Evolutionary conservation across 2,113 vertebrate species (phyloP).

Genomic region (Psophia crepitans): DNA sequence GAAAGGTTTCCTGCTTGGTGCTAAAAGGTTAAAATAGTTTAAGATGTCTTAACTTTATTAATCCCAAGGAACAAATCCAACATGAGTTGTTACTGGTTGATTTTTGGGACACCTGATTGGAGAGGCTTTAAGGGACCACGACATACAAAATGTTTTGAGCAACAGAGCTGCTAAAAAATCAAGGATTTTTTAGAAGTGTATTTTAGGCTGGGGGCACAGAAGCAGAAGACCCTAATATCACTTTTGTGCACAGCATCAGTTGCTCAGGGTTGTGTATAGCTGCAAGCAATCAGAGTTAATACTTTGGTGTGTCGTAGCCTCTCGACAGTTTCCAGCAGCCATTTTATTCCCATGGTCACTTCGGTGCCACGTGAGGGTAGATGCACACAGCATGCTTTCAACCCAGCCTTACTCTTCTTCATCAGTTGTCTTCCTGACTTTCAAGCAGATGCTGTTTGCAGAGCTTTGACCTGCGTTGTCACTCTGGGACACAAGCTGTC

Average conservation of each 20-base stretch:
- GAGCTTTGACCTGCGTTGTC: not conserved
- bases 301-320: not conserved
- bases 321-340: not conserved
- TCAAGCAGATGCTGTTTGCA: not conserved
- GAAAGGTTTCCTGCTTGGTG: not conserved
- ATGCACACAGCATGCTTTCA: not conserved
- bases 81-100: accelerated
- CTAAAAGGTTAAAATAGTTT: not conserved
- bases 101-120: not conserved
- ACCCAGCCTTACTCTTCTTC: not conserved
- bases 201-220: not conserved
- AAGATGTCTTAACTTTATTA: not conserved
- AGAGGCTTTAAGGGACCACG: not conserved
- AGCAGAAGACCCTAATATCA: not conserved
- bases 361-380: accelerated
- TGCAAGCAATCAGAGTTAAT: not conserved
- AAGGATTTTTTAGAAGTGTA: not conserved
- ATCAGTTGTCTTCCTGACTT: not conserved
- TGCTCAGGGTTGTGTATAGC: not conserved
- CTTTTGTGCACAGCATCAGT: not conserved
- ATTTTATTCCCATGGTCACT: not conserved
- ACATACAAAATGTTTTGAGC: not conserved
- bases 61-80: not conserved
- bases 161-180: not conserved
- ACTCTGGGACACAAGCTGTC: not conserved